Evolutionary conservation across 2,113 vertebrate species (phyloP).

Genomic region (Rhynchomys soricoides): DNA sequence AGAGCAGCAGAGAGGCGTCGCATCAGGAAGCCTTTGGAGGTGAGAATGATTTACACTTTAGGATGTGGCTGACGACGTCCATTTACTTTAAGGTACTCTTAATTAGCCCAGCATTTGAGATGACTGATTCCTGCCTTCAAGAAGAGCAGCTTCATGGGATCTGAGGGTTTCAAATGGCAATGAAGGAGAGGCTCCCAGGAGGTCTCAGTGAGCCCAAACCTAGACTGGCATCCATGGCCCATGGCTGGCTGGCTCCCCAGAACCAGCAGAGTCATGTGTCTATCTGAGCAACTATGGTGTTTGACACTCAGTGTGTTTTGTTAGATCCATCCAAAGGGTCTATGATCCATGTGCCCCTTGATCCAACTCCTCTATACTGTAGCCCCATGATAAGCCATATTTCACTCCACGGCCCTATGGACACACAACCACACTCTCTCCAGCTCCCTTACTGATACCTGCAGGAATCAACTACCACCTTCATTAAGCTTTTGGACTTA

Average conservation of each 20-base stretch:
- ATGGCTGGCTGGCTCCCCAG: background rate
- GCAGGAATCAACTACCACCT: slow-evolving; percentile 84
- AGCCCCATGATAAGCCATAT: rapidly evolving
- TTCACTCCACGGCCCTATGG: rapidly evolving
- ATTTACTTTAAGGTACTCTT: slow-evolving; percentile 84
- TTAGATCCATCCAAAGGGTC: background rate
- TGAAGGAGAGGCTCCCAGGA: background rate
- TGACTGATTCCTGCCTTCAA: slow-evolving; percentile 65
- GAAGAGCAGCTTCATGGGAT: slow-evolving; percentile 12
- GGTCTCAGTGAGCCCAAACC: background rate
- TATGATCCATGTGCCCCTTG: background rate
- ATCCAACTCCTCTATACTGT: background rate
- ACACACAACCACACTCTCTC: background rate
- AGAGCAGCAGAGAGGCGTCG: slow-evolving; percentile 84
- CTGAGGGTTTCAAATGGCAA: background rate
- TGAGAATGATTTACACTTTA: slow-evolving; percentile 89
- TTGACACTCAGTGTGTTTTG: background rate
- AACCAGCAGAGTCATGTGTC: background rate
- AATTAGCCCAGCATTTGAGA: slow-evolving; percentile 85
- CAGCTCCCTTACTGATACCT: slow-evolving; percentile 87
- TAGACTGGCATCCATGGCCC: background rate
- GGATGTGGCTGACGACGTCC: slow-evolving; percentile 84
- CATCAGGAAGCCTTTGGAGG: slow-evolving; percentile 85
- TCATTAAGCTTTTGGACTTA: slow-evolving; percentile 76
- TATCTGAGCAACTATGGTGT: background rate